phyloP scores from a whole-genome alignment of 2,113 vertebrate genomes.

The Austrofundulus limnaeus region DNA sequence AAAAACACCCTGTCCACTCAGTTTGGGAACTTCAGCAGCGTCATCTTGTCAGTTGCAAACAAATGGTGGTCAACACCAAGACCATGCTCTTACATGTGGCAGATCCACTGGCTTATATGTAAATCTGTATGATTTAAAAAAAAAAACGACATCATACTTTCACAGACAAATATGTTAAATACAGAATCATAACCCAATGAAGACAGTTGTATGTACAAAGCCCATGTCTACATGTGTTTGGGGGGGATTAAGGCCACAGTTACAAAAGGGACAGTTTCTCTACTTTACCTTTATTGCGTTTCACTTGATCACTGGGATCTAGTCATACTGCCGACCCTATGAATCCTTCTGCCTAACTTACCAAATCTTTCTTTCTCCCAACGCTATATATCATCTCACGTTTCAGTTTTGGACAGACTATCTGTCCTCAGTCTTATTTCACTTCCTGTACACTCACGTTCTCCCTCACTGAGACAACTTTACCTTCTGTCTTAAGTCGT shows the following conservation, averaged over 20 bases:
- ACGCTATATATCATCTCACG: not conserved
- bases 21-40: constrained; percentile 60
- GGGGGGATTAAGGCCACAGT: constrained; percentile 75
- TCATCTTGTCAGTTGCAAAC: constrained; percentile 36
- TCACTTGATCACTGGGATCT: constrained; percentile 42
- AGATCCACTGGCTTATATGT: constrained; percentile 42
- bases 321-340: constrained; percentile 23
- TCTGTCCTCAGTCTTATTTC: not conserved
- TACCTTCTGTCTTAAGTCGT: constrained; percentile 13
- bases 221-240: constrained; percentile 51
- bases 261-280: constrained; percentile 59
- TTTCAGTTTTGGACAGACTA: constrained; percentile 6
- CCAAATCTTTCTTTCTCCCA: constrained; percentile 36
- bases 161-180: constrained; percentile 62
- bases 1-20: constrained; percentile 12
- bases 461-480: constrained; percentile 23
- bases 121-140: constrained; percentile 40
- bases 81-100: constrained; percentile 13
- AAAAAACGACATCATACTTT: constrained; percentile 51
- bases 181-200: constrained; percentile 60
- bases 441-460: constrained; percentile 29
- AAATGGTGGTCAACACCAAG: constrained; percentile 63
- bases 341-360: constrained; percentile 37
- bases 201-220: constrained; percentile 68
- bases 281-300: constrained; percentile 71